Evolutionary conservation across 2,797 vertebrate genomes (phyloP).

Genomic region (Sebastes hubbsi): DNA sequence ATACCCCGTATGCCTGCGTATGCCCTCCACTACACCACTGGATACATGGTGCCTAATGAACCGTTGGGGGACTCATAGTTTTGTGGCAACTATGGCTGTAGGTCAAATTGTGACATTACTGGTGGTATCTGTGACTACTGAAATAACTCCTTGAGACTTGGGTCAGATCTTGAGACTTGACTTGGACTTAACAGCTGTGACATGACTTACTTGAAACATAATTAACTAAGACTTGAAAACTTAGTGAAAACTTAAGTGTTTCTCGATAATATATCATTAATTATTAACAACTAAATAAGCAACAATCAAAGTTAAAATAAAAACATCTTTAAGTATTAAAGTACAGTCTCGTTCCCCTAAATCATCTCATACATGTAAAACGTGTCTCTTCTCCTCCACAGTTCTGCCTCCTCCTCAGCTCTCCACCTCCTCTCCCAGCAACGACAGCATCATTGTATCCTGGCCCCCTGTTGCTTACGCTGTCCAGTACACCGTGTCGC

Average conservation of each 20-base stretch:
- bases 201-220: background rate
- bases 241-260: background rate
- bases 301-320: background rate
- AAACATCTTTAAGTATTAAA: background rate
- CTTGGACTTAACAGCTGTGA: background rate
- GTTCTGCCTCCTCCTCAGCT: constrained; percentile 86
- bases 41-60: background rate
- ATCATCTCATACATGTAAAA: background rate
- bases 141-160: background rate
- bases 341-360: background rate
- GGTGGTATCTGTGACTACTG: background rate
- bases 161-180: background rate
- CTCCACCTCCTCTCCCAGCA: constrained; percentile 80
- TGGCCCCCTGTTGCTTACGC: constrained; percentile 84
- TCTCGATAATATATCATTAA: background rate
- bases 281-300: background rate
- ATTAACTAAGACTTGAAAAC: background rate
- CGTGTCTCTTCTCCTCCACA: constrained; percentile 60
- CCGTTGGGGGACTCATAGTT: background rate
- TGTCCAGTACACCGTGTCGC: constrained; percentile 82
- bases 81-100: background rate
- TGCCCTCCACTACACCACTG: too few species aligned
- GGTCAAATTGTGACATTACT: background rate
- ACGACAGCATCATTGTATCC: constrained; percentile 83
- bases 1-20: too few species aligned